Evolutionary conservation across 64 coral and sea anemone species (phyloP).

Genomic region (Acropora tenuis): DNA sequence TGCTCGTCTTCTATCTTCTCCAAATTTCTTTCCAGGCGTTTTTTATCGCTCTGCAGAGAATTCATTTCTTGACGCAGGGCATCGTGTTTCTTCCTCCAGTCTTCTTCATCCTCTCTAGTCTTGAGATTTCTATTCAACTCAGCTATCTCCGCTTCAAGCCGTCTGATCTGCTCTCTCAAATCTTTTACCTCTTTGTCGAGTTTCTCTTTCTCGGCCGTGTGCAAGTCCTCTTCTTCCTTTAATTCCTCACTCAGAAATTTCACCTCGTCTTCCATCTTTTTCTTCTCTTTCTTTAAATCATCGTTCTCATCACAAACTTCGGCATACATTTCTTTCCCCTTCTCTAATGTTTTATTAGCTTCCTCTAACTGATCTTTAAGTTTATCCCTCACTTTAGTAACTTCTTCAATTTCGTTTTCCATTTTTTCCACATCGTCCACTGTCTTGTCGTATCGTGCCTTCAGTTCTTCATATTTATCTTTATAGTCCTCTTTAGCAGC

Average conservation of each 20-base stretch:
- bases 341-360: constrained; percentile 16
- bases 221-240: constrained; percentile 45
- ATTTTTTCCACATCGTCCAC: constrained; percentile 11
- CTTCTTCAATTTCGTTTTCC: constrained; percentile 2
- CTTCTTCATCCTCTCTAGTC: constrained; percentile 1
- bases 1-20: constrained; percentile 33
- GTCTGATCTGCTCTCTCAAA: not conserved
- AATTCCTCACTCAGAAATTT: constrained; percentile 24
- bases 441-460: not conserved
- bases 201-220: constrained; percentile 2
- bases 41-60: constrained; percentile 24
- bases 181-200: not conserved
- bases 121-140: constrained; percentile 29
- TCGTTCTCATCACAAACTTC: constrained; percentile 31
- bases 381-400: not conserved
- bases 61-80: not conserved
- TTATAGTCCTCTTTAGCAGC: not conserved
- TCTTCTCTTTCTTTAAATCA: constrained; percentile 22
- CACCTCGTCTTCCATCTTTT: constrained; percentile 18
- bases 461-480: constrained; percentile 18
- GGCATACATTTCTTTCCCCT: constrained; percentile 34
- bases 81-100: constrained; percentile 35
- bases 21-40: constrained; percentile 21
- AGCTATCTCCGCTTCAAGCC: constrained; percentile 10
- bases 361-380: constrained; percentile 16